A percentile compares a stretch with the other conserved stretches of the same genome.
Conservation (phyloP, 2,113 vertebrate species). For the Pygoscelis antarcticus region DNA sequence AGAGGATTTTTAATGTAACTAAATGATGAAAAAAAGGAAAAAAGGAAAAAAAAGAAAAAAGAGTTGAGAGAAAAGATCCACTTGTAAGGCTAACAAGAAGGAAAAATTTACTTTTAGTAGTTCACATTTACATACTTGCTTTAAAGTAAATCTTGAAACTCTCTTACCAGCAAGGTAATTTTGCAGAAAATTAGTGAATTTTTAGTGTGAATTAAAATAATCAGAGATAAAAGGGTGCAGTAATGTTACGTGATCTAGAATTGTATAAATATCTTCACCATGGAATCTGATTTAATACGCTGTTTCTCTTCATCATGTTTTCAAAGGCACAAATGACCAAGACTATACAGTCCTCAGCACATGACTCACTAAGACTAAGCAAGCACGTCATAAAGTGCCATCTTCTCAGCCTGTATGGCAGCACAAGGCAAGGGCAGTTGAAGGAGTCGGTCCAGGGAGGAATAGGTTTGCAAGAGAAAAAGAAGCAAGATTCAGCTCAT, state of each 20-base stretch:
- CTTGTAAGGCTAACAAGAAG: background rate
- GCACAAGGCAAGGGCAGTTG: background rate
- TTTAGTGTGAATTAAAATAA: background rate
- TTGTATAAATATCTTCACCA: background rate
- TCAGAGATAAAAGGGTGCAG: background rate
- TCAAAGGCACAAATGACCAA: background rate
- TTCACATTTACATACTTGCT: background rate
- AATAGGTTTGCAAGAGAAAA: background rate
- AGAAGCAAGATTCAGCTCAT: background rate
- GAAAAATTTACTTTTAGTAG: background rate
- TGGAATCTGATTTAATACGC: background rate
- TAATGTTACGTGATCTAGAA: background rate
- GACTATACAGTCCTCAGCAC: background rate
- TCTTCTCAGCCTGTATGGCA: background rate
- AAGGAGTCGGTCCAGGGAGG: background rate
- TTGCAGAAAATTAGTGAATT: background rate
- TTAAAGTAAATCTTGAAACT: background rate
- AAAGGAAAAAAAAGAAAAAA: background rate
- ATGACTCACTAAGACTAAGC: background rate
- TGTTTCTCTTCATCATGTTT: background rate
- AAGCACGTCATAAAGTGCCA: background rate
- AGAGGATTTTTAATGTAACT: slow-evolving; percentile 51
- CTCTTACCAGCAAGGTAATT: background rate
- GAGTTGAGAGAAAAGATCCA: background rate
- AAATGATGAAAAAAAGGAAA: background rate